These are phyloP conservation scores for Aspidiotus destructor DNA, from an alignment of 2,888 invertebrate genomes.

Conservation along the genomic window DNA sequence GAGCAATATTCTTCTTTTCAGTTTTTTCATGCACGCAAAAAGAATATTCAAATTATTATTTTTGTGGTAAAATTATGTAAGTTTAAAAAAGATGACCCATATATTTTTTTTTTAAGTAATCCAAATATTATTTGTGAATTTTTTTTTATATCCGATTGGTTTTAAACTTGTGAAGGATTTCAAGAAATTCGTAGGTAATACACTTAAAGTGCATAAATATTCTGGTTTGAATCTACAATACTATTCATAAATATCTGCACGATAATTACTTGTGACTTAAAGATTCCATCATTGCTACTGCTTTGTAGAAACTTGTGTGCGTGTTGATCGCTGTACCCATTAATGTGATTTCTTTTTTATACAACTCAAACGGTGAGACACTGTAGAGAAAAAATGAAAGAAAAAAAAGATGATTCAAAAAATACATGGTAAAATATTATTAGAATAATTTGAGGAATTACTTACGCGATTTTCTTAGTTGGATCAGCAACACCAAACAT, in stretches of 20 bases:
- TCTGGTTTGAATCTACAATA: not conserved
- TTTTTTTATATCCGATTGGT: not conserved
- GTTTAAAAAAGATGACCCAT: too few relatives aligned
- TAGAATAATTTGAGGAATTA: not conserved
- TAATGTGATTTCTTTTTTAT: conserved; percentile 54
- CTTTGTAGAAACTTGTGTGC: conserved; percentile 56
- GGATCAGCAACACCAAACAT: conserved; percentile 53
- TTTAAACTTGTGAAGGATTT: not conserved
- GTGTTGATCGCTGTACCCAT: conserved; percentile 56
- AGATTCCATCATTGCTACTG: conserved; percentile 52
- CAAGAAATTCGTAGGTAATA: not conserved
- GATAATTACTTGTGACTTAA: conserved; percentile 50
- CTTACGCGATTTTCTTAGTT: conserved; percentile 10
- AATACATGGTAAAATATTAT: not conserved
- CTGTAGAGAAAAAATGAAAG: conserved; percentile 40
- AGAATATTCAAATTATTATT: too few relatives aligned
- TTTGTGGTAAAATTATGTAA: not conserved
- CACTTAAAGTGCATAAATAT: not conserved
- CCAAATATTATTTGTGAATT: not conserved
- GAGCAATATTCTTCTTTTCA: too few relatives aligned
- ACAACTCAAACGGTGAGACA: conserved; percentile 51
- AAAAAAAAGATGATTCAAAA: not conserved
- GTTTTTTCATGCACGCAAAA: too few relatives aligned
- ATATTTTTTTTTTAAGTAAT: not conserved
- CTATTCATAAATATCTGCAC: not conserved